Evolutionary conservation across 2,113 vertebrate genomes (phyloP).

Genomic region (Tupaia chinensis): DNA sequence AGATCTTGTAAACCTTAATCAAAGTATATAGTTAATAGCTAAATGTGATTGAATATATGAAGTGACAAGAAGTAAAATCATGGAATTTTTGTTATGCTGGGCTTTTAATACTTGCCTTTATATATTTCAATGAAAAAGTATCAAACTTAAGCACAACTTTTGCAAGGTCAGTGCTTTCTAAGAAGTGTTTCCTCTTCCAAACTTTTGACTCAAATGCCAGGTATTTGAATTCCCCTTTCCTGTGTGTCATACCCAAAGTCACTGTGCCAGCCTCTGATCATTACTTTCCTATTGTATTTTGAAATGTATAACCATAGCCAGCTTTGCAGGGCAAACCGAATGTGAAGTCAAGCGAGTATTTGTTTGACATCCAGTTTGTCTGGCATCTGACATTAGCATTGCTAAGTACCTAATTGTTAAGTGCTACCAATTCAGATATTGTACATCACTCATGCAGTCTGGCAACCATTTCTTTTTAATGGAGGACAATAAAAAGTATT

Average conservation of each 20-base stretch:
- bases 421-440: constrained; percentile 28
- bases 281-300: constrained; percentile 60
- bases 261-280: constrained; percentile 43
- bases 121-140: background rate
- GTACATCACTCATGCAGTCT: constrained; percentile 35
- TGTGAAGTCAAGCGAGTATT: constrained; percentile 59
- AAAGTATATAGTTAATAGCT: fast-evolving
- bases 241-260: background rate
- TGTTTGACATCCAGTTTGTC: constrained; percentile 72
- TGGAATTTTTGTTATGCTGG: background rate
- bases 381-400: constrained; percentile 84
- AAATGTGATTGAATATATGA: background rate
- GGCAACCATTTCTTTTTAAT: constrained; percentile 47
- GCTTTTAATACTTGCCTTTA: background rate
- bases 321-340: constrained; percentile 25
- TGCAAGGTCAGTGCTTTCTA: background rate
- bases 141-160: background rate
- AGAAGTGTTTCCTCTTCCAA: background rate
- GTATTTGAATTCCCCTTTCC: background rate
- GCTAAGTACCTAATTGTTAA: constrained; percentile 52
- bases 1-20: fast-evolving
- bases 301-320: background rate
- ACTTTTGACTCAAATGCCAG: background rate
- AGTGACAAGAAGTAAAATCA: background rate
- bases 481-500: background rate